Percentiles rank a stretch among this genome's conserved stretches.
These are phyloP conservation scores for Drosophila auraria DNA, from an alignment of 1,140 invertebrate genomes.

Conservation along the genomic window DNA sequence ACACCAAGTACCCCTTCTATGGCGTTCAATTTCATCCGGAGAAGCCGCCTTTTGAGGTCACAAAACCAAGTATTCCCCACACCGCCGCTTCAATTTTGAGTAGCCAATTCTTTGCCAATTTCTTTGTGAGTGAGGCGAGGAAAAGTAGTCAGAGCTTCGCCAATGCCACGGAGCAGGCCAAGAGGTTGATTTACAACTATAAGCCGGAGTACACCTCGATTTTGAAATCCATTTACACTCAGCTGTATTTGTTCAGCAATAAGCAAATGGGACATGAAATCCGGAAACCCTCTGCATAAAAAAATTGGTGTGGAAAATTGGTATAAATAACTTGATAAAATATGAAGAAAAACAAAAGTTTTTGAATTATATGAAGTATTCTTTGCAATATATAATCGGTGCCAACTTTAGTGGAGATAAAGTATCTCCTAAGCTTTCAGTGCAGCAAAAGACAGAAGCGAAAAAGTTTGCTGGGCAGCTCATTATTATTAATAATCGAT, in stretches of 20 bases:
- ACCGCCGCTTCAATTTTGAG: slow-evolving; percentile 87
- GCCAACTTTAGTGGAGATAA: slow-evolving; percentile 89
- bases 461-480: slow-evolving; percentile 44
- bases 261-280: slow-evolving; percentile 8
- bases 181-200: slow-evolving; percentile 89
- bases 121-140: slow-evolving; percentile 92
- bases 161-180: slow-evolving; percentile 85
- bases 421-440: slow-evolving; percentile 93
- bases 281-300: no score
- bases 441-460: slow-evolving; percentile 89
- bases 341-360: no score
- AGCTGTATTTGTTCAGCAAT: slow-evolving; percentile 87
- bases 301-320: no score
- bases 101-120: slow-evolving; percentile 93
- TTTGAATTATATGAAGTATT: no score
- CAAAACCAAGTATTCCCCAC: slow-evolving; percentile 88
- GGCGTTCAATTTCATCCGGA: slow-evolving; percentile 96
- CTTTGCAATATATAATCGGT: neutral
- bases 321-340: no score
- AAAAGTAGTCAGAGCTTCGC: slow-evolving; percentile 87
- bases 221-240: slow-evolving; percentile 86
- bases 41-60: slow-evolving; percentile 94
- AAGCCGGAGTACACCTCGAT: slow-evolving; percentile 86
- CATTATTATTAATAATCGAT: slow-evolving; percentile 41
- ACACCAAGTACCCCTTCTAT: slow-evolving; percentile 92